These are phyloP conservation scores for Hetaerina americana DNA, from an alignment of 1,140 invertebrate species.

Conservation along the genomic window DNA sequence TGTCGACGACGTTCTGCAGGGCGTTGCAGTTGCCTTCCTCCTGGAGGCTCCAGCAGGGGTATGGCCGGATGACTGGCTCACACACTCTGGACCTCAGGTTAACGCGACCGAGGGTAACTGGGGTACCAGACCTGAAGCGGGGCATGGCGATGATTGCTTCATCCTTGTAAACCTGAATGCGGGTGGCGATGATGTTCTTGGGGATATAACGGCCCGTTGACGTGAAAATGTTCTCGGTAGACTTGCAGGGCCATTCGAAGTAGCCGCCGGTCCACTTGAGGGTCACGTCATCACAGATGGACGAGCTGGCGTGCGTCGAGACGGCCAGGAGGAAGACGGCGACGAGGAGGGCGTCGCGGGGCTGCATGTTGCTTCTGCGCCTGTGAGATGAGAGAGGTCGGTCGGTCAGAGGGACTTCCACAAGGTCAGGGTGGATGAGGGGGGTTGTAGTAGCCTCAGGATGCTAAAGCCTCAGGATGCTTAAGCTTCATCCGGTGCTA, in stretches of 20 bases:
- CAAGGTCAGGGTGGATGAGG: too few relatives aligned
- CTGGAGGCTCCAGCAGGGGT: constrained; percentile 45
- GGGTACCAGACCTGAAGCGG: constrained; percentile 34
- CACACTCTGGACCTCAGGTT: constrained; percentile 33
- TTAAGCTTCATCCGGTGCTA: too few relatives aligned
- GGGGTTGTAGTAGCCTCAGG: too few relatives aligned
- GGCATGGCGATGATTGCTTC: constrained; percentile 33
- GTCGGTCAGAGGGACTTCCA: too few relatives aligned
- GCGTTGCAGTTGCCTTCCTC: constrained; percentile 46
- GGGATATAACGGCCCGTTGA: constrained; percentile 39
- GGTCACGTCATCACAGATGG: constrained; percentile 18
- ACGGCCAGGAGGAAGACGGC: too few relatives aligned
- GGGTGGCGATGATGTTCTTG: constrained; percentile 43
- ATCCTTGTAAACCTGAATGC: constrained; percentile 42
- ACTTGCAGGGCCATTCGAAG: constrained; percentile 39
- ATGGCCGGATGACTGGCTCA: constrained; percentile 34
- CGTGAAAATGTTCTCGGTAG: constrained; percentile 41
- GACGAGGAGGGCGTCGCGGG: too few relatives aligned
- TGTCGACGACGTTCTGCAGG: constrained; percentile 44
- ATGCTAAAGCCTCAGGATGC: too few relatives aligned
- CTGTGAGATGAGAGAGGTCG: too few relatives aligned
- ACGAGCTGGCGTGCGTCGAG: too few relatives aligned
- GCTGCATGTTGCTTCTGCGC: too few relatives aligned
- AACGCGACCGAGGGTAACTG: constrained; percentile 42
- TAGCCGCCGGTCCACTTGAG: constrained; percentile 31